Percentiles rank a stretch among this genome's conserved stretches.
Evolutionary conservation across 2,797 vertebrate genomes (phyloP).

Genomic region (Sebastes goodei): DNA sequence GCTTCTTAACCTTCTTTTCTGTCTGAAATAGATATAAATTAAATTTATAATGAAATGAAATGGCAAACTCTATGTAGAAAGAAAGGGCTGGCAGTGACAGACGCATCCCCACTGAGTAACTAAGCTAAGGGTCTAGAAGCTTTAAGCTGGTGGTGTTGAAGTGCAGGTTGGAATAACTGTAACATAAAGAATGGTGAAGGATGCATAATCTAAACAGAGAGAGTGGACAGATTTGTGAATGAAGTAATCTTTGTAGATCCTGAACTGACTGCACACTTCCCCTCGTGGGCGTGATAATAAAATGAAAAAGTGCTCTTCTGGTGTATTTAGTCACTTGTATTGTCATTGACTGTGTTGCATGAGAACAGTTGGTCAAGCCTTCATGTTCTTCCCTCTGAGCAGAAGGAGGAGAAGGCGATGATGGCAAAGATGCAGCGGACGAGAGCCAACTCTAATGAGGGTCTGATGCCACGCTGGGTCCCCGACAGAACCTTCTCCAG

Average conservation of each 20-base stretch:
- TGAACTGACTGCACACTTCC: neutral
- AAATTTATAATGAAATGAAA: too few species aligned
- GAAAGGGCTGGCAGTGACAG: neutral
- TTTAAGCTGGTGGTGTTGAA: neutral
- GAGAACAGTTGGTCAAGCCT: constrained; percentile 57
- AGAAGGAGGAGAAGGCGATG: constrained; percentile 98
- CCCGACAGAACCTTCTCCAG: constrained; percentile 92
- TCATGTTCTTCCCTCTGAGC: constrained; percentile 44
- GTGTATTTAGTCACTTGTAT: constrained; percentile 4
- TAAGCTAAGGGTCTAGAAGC: neutral
- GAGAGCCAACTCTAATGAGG: constrained; percentile 91
- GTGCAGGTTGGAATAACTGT: neutral
- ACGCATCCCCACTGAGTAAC: neutral
- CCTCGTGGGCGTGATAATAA: neutral
- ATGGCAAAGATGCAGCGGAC: constrained; percentile 94
- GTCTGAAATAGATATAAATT: too few species aligned
- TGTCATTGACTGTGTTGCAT: constrained; percentile 17
- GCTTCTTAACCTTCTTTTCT: too few species aligned
- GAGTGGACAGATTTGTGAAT: constrained; percentile 35
- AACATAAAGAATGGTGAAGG: neutral
- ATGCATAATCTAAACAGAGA: neutral
- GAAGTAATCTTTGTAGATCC: constrained; percentile 8
- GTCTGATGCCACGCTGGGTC: constrained; percentile 92
- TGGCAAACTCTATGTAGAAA: too few species aligned
- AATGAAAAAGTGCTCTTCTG: constrained; percentile 12